Conservation (phyloP, 2,888 invertebrate genomes). For the Pandemis cinnamomeana region DNA sequence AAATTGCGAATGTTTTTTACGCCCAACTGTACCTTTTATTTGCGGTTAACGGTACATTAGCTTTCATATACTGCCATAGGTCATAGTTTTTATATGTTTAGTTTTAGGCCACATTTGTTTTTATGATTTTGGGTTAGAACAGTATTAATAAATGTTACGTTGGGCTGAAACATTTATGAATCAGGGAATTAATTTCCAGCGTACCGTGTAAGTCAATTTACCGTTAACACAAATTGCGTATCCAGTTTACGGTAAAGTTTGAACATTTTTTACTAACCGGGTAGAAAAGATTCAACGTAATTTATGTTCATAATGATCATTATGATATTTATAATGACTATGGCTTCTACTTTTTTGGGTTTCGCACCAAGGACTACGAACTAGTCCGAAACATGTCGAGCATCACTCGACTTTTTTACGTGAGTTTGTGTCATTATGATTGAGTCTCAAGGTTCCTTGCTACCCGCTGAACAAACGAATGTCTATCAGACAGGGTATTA, state of each 20-base stretch:
- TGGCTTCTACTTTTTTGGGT: no score
- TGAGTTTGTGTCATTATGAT: no score
- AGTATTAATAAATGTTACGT: slow-evolving; percentile 29
- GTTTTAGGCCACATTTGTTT: slow-evolving; percentile 36
- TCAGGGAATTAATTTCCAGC: not conserved
- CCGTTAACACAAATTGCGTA: not conserved
- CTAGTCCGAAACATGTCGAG: no score
- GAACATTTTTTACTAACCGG: no score
- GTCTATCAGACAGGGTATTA: no score
- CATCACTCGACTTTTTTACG: no score
- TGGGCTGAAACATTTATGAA: slow-evolving; percentile 21
- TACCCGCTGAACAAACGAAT: no score
- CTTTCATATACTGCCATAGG: slow-evolving; percentile 49
- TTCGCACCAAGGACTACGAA: no score
- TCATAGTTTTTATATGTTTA: slow-evolving; percentile 52
- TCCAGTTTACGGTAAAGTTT: not conserved
- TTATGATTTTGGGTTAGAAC: slow-evolving; percentile 35
- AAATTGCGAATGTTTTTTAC: slow-evolving; percentile 44
- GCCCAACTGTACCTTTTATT: slow-evolving; percentile 49
- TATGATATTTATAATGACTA: no score
- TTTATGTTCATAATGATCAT: no score
- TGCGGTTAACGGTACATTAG: slow-evolving; percentile 56
- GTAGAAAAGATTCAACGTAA: no score
- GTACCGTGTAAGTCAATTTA: slow-evolving; percentile 3
- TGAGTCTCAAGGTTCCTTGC: no score